Evolutionary conservation across 1,140 invertebrate species (phyloP), one percentile per base, ranked within the genome.

Genomic region (Drosophila willistoni): DNA sequence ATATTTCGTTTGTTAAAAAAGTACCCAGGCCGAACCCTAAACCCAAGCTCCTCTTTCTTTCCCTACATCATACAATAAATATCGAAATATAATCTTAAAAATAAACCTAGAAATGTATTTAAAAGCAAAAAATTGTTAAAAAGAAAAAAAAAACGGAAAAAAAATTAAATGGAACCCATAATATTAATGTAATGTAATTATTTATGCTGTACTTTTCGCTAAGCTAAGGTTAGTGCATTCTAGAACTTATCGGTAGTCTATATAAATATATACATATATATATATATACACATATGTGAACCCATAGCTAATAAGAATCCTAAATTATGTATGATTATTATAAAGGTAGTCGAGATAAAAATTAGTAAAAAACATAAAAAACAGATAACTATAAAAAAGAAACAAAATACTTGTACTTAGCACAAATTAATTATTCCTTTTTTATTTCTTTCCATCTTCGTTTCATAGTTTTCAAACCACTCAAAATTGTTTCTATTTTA

Each of bases 141-240:
- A 56, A 56, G 2, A 14, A 10, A 29, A 54, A 51, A 12, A 54
- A 44, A 61, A 57, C 41, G 42, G 22, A 41, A 75, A 42, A 73
- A 68, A 70, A 64, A 44, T 66, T 79, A 61, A 73, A 71, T 59
- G 41, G 71, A 69, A 75, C 71, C 64, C 51, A 66, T 81, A 77
- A 78, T 42, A 36, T 71, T 87, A 83, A 84, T 89, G 80, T 89
- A 87, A 87, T 90, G 84, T 89, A 89, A 84, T 89, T 85, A 89
- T 89, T 89, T 89, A 89, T 89, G 85, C 85, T 90, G 84, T 89
- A 90, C 81, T 89, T 84, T 90, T 84, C 71, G 81, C 84, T 89
- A 89, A 90, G 79, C 81, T 91, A 91, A 91, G 90, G 90, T 91
- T 91, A 91, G 90, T 91, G 90, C 90, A 91, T 91, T 91, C 83